phyloP scores from a whole-genome alignment of 2,113 vertebrate species.

The Ageneiosus marmoratus region DNA sequence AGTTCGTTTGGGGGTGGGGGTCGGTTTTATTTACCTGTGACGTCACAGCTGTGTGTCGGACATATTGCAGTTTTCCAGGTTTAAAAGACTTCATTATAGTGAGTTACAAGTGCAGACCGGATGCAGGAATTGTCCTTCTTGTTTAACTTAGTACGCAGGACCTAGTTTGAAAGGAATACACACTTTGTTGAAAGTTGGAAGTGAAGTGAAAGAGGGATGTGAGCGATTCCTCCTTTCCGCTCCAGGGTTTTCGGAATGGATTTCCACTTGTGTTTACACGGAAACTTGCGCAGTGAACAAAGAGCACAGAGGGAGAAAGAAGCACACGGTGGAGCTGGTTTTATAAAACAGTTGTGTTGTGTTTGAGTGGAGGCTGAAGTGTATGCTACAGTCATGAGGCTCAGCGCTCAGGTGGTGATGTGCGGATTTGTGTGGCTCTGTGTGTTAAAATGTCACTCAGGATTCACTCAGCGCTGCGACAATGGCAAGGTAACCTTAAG shows the following conservation, averaged over 20 bases:
- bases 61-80: neutral
- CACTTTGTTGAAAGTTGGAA: neutral
- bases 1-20: neutral
- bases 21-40: neutral
- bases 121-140: fast-evolving
- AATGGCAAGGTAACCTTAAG: conserved; percentile 27
- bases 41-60: neutral
- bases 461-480: conserved; percentile 26
- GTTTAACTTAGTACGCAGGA: too few species aligned
- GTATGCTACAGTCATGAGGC: conserved; percentile 21
- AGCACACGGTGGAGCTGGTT: too few species aligned
- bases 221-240: neutral
- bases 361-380: neutral
- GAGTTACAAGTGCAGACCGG: neutral
- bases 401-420: neutral
- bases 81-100: neutral
- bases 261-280: conserved; percentile 5
- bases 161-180: neutral
- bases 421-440: conserved; percentile 18
- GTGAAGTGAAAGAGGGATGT: neutral
- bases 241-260: neutral
- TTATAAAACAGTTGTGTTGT: neutral
- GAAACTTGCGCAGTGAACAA: conserved; percentile 10
- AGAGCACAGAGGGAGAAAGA: neutral
- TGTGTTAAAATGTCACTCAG: neutral